Conservation (phyloP, 2,888 invertebrate genomes). For the Lasioglossum figueresi region DNA sequence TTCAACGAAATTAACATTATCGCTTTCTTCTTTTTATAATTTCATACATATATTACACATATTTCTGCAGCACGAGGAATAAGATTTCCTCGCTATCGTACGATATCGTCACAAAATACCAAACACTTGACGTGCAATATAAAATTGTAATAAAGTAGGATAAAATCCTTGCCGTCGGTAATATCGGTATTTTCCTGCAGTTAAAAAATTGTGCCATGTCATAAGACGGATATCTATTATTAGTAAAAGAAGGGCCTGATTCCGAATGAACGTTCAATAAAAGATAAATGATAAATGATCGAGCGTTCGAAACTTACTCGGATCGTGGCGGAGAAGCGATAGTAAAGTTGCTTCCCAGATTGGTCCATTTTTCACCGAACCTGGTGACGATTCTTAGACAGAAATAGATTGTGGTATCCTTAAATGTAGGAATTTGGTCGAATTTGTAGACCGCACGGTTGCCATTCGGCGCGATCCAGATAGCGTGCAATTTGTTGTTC, state of each 20-base stretch:
- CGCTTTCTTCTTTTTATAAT: neutral
- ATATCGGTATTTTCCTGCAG: slow-evolving; percentile 12
- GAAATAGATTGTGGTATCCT: slow-evolving; percentile 78
- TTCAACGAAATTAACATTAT: slow-evolving; percentile 1
- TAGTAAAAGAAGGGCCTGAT: slow-evolving; percentile 18
- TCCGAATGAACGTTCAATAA: neutral
- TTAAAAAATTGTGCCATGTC: slow-evolving; percentile 29
- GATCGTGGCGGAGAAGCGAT: slow-evolving; percentile 57
- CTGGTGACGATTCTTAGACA: slow-evolving; percentile 71
- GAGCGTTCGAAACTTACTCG: slow-evolving; percentile 72
- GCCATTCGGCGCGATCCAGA: slow-evolving; percentile 60
- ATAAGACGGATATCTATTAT: slow-evolving; percentile 25
- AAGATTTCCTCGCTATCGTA: neutral
- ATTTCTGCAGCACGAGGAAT: neutral
- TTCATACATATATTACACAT: neutral
- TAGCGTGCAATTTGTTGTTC: slow-evolving; percentile 58
- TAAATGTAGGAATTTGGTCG: slow-evolving; percentile 65
- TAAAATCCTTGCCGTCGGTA: slow-evolving; percentile 28
- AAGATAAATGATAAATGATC: slow-evolving; percentile 28
- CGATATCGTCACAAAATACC: neutral
- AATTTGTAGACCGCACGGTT: slow-evolving; percentile 72
- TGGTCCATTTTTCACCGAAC: slow-evolving; percentile 69
- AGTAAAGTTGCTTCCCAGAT: slow-evolving; percentile 74
- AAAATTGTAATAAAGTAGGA: slow-evolving; percentile 2
- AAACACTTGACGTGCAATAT: neutral